Base-by-base conservation (phyloP, 2,797 vertebrate species). In the Falco cherrug region DNA sequence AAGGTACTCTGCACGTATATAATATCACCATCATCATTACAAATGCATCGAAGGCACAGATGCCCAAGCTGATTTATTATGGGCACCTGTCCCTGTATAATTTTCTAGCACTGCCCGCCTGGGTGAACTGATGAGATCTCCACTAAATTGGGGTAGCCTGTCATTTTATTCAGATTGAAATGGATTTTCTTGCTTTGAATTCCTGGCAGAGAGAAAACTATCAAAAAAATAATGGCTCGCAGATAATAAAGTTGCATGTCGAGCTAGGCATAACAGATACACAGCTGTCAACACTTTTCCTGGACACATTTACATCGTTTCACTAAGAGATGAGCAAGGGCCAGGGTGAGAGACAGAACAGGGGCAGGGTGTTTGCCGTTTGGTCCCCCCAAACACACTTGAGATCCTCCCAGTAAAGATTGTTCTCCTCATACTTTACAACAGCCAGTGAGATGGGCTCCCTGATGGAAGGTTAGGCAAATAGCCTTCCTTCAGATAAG, bases 121-220 rank as follows among this genome's bases (percentile, higher is more conserved):
- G 76, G 63, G 51, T 89, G 91, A 95, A 92, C 78, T 59, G 83
- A 95, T 91, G 77, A 91, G 82, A 47, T 76, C 51, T 59, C 43
- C 51, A 53, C 50, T 89, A 83, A 94, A 95, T 39, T 83, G 56
- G 60, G 20, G 75, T 31, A 83, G 59, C 35, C 63, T 91, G 82
- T 78, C 47, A 61, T 91, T 92, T 93, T 74, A 60, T 88, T 96
- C 67, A 77, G 61, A 92, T 74, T 94, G 68, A 95, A 92, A 96
- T 70, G 43, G 78, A 93, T 94, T 94, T 96, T 88, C 92, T 86
- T 74, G 78, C 81, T 91, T 91, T 93, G 85, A 93, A 87, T 90
- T 94, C 60, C 67, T 89, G 87, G 56, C 78, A 84, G 73, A 84
- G 75, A 84, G 50, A 91, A 96, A 95, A 84, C 84, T 69, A 88